Conservation (phyloP, 2,888 invertebrate species). For the Baccha elongata region DNA sequence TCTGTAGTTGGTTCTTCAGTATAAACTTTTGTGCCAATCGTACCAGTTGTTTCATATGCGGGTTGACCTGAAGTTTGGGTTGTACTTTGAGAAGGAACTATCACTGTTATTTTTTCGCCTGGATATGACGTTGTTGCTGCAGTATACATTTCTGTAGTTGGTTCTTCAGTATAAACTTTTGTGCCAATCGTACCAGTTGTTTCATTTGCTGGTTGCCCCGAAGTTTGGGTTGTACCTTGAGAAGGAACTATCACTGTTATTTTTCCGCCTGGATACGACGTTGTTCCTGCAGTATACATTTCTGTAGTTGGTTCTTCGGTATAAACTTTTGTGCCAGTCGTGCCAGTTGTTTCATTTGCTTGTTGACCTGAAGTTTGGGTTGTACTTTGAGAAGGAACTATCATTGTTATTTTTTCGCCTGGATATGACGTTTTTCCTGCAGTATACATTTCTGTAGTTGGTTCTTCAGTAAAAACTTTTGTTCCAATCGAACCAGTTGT, state of each 20-base stretch:
- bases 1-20: neutral
- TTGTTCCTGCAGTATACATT: neutral
- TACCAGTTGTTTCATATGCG: too few species aligned
- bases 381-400: neutral
- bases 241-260: neutral
- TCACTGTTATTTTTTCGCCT: neutral
- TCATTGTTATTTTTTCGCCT: neutral
- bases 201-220: neutral
- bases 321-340: too few species aligned
- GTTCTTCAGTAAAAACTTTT: neutral
- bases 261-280: neutral
- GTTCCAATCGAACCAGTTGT: too few species aligned
- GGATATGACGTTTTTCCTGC: conserved; percentile 1
- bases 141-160: neutral
- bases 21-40: too few species aligned
- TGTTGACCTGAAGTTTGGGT: neutral
- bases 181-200: too few species aligned
- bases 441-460: neutral
- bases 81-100: neutral
- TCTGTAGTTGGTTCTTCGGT: neutral
- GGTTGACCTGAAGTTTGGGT: neutral
- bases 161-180: neutral
- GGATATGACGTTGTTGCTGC: conserved; percentile 3
- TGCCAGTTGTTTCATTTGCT: too few species aligned
- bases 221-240: neutral